Percentiles rank a stretch among this genome's conserved stretches.
phyloP scores from a whole-genome alignment of 1,140 invertebrate species.

The Polypedilum pembai region DNA sequence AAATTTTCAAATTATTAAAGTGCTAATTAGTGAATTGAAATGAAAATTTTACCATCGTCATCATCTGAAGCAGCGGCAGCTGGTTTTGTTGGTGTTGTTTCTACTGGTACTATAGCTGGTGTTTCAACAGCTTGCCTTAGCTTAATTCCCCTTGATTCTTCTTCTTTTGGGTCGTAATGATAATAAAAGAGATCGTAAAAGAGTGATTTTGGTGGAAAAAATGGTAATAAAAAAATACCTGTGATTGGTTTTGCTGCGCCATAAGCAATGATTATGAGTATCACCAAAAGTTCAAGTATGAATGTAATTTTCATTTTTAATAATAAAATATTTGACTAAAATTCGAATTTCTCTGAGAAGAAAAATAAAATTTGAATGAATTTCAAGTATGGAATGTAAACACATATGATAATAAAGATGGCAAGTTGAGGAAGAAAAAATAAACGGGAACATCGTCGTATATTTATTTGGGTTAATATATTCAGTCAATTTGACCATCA shows the following conservation, averaged over 20 bases:
- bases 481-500: neutral
- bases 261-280: slow-evolving; percentile 13
- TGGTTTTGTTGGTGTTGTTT: neutral
- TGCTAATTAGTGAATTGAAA: neutral
- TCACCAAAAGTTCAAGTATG: slow-evolving; percentile 22
- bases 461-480: slow-evolving; percentile 21
- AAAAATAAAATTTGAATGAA: neutral
- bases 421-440: neutral
- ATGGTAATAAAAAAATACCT: neutral
- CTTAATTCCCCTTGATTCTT: neutral
- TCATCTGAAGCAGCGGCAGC: neutral
- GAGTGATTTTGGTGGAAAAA: too few relatives aligned
- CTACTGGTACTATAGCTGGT: neutral
- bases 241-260: neutral
- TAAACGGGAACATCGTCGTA: neutral
- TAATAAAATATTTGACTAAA: slow-evolving; percentile 1
- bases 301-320: slow-evolving; percentile 4
- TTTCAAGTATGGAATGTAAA: neutral
- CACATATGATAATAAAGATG: neutral
- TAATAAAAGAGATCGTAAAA: neutral
- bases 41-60: neutral
- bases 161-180: neutral
- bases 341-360: neutral
- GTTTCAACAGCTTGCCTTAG: neutral
- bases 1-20: neutral